These are phyloP conservation scores for Procambarus virginalis DNA, from an alignment of 1,140 invertebrate genomes.

Conservation along the genomic window DNA sequence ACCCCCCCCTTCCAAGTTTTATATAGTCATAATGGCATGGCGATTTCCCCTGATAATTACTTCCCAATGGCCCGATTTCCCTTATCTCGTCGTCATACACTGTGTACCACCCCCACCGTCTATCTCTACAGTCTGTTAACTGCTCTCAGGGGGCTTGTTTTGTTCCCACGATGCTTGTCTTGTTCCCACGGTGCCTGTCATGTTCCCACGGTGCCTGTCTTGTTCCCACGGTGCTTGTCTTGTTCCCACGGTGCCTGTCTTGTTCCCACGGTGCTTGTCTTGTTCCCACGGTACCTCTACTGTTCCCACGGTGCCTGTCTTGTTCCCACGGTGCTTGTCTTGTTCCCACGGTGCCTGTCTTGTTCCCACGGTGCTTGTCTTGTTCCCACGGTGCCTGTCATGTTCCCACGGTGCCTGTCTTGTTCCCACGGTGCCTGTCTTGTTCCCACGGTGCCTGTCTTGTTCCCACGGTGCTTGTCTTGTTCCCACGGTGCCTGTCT, in stretches of 20 bases:
- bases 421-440: neutral
- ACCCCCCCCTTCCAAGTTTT: too few relatives aligned
- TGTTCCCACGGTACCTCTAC: neutral
- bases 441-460: neutral
- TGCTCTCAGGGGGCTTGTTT: too few relatives aligned
- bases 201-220: neutral
- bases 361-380: too few relatives aligned
- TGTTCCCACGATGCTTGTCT: too few relatives aligned
- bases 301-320: neutral
- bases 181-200: too few relatives aligned
- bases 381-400: too few relatives aligned
- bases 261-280: neutral
- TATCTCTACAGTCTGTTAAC: too few relatives aligned
- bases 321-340: neutral
- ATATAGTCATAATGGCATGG: too few relatives aligned
- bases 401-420: neutral
- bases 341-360: neutral
- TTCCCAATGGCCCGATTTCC: too few relatives aligned
- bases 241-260: neutral
- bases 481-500: neutral
- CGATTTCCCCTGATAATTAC: too few relatives aligned
- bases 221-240: neutral
- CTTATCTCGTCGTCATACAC: too few relatives aligned
- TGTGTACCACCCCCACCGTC: too few relatives aligned
- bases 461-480: neutral